phyloP scores from a whole-genome alignment of 2,113 vertebrate species.

The Thymallus thymallus region DNA sequence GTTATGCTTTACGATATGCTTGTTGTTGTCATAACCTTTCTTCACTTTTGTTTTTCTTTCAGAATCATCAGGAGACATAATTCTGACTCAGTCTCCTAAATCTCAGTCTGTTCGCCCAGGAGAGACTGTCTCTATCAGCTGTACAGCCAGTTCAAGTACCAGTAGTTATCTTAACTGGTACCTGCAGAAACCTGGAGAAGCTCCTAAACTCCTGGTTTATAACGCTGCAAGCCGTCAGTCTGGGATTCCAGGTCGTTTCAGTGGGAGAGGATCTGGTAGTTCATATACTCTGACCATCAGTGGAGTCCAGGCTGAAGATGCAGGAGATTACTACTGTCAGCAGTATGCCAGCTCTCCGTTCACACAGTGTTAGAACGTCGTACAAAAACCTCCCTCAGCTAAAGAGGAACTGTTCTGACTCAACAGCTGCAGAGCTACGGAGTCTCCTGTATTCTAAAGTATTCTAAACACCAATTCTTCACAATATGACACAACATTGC shows the following conservation, averaged over 20 bases:
- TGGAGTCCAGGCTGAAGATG: constrained; percentile 8
- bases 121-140: neutral
- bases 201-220: constrained; percentile 12
- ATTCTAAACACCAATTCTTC: no score
- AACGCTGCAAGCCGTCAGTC: neutral
- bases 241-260: constrained; percentile 5
- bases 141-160: neutral
- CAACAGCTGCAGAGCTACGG: neutral
- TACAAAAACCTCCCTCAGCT: neutral
- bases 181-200: constrained; percentile 10
- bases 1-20: neutral
- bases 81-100: neutral
- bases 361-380: neutral
- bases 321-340: constrained; percentile 11
- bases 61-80: neutral
- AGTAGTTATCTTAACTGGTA: neutral
- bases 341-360: neutral
- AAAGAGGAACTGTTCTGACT: neutral
- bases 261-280: neutral
- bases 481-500: no score
- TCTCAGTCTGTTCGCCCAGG: neutral
- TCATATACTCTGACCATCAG: neutral
- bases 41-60: neutral
- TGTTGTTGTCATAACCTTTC: no score
- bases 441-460: no score